Conservation (phyloP, 2,888 invertebrate species). For the Leptogaster cylindrica region DNA sequence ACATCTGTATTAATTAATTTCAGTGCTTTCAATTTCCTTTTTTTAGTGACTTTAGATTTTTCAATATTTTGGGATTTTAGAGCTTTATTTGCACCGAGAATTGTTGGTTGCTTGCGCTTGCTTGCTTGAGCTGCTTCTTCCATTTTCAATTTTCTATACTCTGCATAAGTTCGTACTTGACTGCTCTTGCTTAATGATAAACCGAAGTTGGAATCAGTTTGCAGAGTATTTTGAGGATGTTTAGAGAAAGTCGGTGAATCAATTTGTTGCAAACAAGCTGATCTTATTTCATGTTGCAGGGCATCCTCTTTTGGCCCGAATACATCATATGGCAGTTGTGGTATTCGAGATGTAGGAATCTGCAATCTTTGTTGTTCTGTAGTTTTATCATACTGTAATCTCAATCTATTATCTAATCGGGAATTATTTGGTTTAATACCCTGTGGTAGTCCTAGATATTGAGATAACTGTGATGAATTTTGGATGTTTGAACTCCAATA, state of each 20-base stretch:
- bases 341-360: not conserved
- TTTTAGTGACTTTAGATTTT: too few species aligned
- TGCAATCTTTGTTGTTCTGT: not conserved
- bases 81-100: conserved; percentile 8
- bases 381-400: not conserved
- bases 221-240: not conserved
- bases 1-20: too few species aligned
- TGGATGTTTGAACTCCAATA: not conserved
- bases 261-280: conserved; percentile 6
- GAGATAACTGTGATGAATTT: not conserved
- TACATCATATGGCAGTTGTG: not conserved
- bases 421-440: conserved; percentile 16
- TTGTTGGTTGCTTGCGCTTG: not conserved
- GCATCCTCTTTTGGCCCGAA: not conserved
- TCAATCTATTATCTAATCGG: not conserved
- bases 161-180: not conserved
- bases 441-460: conserved; percentile 2
- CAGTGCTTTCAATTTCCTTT: too few species aligned
- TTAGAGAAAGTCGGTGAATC: not conserved
- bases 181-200: not conserved
- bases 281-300: not conserved
- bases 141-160: not conserved
- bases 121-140: not conserved
- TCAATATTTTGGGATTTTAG: too few species aligned
- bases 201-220: not conserved